Evolutionary conservation across 2,888 invertebrate species (phyloP).

Genomic region (Geotrupes spiniger): DNA sequence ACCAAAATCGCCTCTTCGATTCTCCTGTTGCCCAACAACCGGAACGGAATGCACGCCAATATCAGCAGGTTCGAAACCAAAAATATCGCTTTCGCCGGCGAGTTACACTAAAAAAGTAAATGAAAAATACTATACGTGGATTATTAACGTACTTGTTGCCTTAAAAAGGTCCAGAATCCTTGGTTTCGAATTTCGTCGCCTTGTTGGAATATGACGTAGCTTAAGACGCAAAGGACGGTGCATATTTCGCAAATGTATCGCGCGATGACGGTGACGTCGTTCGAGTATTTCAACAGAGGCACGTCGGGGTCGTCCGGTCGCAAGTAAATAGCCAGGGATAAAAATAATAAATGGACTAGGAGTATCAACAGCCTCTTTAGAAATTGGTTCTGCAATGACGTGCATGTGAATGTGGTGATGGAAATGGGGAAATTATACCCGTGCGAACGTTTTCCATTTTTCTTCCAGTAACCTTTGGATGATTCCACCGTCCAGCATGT

Average conservation of each 20-base stretch:
- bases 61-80: constrained; percentile 87
- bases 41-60: constrained; percentile 84
- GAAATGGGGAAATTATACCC: constrained; percentile 57
- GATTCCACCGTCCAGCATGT: constrained; percentile 98
- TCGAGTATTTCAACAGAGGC: constrained; percentile 55
- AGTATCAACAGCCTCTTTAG: constrained; percentile 86
- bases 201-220: constrained; percentile 88
- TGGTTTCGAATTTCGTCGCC: constrained; percentile 94
- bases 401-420: too few species aligned
- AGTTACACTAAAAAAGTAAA: constrained; percentile 69
- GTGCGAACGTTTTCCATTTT: constrained; percentile 99
- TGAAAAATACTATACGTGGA: constrained; percentile 3
- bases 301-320: constrained; percentile 68
- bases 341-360: constrained; percentile 78
- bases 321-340: constrained; percentile 89
- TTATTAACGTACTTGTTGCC: constrained; percentile 74
- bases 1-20: constrained; percentile 90
- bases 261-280: constrained; percentile 52
- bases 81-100: constrained; percentile 93
- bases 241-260: constrained; percentile 80
- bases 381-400: constrained; percentile 77
- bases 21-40: constrained; percentile 68
- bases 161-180: constrained; percentile 84
- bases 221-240: constrained; percentile 80
- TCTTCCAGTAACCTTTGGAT: constrained; percentile 95